These are phyloP conservation scores for Iselma pallidipennis DNA, from an alignment of 2,888 invertebrate species.

Conservation along the genomic window DNA sequence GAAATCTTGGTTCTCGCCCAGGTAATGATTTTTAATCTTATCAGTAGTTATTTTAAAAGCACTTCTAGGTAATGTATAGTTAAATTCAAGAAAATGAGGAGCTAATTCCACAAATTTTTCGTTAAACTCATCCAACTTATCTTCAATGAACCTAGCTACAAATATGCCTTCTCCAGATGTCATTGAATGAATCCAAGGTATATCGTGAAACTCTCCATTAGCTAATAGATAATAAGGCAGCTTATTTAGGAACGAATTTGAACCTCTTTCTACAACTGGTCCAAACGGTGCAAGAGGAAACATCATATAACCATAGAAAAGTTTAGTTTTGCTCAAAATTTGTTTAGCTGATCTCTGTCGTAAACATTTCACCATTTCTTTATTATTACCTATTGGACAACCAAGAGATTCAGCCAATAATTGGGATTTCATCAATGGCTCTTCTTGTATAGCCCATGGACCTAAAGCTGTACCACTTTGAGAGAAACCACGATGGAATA, in stretches of 20 bases:
- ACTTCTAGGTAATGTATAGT: too few species aligned
- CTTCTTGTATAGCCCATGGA: constrained; percentile 41
- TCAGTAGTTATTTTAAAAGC: too few species aligned
- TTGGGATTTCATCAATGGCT: constrained; percentile 35
- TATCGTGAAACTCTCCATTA: constrained; percentile 40
- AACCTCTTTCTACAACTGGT: constrained; percentile 39
- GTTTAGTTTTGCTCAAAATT: constrained; percentile 27
- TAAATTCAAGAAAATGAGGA: too few species aligned
- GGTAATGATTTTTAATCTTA: too few species aligned
- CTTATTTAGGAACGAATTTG: constrained; percentile 44
- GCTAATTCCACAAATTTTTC: too few species aligned
- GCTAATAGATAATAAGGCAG: constrained; percentile 43
- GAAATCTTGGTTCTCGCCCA: too few species aligned
- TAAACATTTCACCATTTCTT: constrained; percentile 42
- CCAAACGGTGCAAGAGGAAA: constrained; percentile 40
- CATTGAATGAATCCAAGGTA: constrained; percentile 51
- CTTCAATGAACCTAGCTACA: too few species aligned
- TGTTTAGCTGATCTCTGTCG: constrained; percentile 37
- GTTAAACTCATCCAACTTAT: too few species aligned
- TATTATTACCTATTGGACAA: constrained; percentile 37
- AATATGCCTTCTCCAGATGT: too few species aligned
- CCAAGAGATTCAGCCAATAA: constrained; percentile 39
- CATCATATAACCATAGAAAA: constrained; percentile 14
- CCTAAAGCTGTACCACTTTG: constrained; percentile 44
- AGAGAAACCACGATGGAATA: constrained; percentile 46